Evolutionary conservation across 2,888 invertebrate genomes (phyloP), one percentile per base, ranked within the genome.

Genomic region (Aelia acuminata): DNA sequence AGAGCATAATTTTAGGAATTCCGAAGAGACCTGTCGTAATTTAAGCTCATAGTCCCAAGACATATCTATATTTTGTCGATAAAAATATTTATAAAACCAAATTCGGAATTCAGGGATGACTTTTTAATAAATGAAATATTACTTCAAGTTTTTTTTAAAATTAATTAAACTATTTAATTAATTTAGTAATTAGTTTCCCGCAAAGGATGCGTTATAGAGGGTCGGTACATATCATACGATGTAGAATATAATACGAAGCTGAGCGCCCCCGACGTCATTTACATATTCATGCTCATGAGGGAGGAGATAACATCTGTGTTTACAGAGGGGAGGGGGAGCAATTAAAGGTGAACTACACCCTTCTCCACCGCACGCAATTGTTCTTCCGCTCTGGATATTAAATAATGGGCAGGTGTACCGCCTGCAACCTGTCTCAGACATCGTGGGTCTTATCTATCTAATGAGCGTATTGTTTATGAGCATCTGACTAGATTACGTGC

Each of bases 331-430:
- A 50, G 49, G 49, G 84, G 11, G 43, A 10, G 80, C 80, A 80
- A 80, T 80, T 80, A 80, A 80, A 80, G 80, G 80, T 80, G 80
- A 80, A 80, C 80, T 80, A 80, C 80, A 80, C 80, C 80, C 80
- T 80, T 47, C 80, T 80, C 75, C 39, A n/a, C 75, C 75, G 75
- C 75, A 75, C 75, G 75, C 35, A 75, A 75, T 39, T 75, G 75
- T 75, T 80, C 80, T 80, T 80, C 80, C 43, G 43, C 80, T 43
- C n/a, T 3, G 43, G 39, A 35, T 80, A 80, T 47, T 80, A 80
- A 80, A 80, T 80, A 80, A 80, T 80, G 80, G n/a, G 5, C 39
- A 35, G 57, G 26, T 70, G 63, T 35, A 70, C 31, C 63, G 18
- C 15, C 63, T 70, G 18, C 7, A 18, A 70, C 31, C 63, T 35